These are phyloP conservation scores for Keiferia lycopersicella DNA, from an alignment of 2,888 invertebrate species.

Conservation along the genomic window DNA sequence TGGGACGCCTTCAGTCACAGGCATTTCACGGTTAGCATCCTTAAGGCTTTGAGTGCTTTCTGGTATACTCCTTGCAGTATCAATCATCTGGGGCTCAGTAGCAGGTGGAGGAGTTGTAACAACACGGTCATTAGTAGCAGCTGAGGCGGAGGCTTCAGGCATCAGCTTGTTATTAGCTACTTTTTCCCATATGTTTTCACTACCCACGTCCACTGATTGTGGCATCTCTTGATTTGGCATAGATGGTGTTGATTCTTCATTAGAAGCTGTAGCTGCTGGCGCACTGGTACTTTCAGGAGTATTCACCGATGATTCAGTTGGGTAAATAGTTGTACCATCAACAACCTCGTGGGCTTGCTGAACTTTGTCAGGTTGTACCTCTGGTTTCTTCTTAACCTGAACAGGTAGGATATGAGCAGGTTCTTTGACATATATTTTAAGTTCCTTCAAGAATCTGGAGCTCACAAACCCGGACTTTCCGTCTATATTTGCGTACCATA, in stretches of 20 bases:
- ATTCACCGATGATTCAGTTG: constrained; percentile 49
- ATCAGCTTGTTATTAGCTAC: background rate
- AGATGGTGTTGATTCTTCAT: constrained; percentile 31
- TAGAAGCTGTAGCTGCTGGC: constrained; percentile 29
- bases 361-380: constrained; percentile 67
- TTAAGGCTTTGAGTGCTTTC: background rate
- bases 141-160: background rate
- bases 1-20: constrained; percentile 1
- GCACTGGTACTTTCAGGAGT: constrained; percentile 40
- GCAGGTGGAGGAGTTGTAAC: constrained; percentile 3
- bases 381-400: constrained; percentile 36
- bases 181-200: constrained; percentile 14
- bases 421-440: constrained; percentile 69
- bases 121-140: background rate
- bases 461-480: constrained; percentile 86
- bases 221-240: constrained; percentile 12
- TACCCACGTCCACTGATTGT: background rate
- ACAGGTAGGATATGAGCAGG: constrained; percentile 59
- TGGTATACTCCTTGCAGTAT: background rate
- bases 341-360: constrained; percentile 76
- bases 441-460: constrained; percentile 81
- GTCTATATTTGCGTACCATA: constrained; percentile 86
- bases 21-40: background rate
- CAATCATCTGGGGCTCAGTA: background rate
- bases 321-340: constrained; percentile 85